phyloP scores from a whole-genome alignment of 1,140 invertebrate species.

The Ips typographus region DNA sequence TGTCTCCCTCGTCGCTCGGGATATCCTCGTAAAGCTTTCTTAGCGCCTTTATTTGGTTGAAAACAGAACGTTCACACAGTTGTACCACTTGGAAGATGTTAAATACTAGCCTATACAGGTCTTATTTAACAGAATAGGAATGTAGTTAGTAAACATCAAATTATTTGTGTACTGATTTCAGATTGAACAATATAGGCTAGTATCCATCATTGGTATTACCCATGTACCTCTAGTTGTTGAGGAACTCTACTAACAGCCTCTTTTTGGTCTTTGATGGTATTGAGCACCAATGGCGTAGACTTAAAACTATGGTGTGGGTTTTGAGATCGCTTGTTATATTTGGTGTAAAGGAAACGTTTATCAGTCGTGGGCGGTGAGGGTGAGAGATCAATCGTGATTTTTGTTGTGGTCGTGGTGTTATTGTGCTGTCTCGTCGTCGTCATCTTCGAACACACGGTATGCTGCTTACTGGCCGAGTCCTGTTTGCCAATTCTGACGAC shows the following conservation, averaged over 20 bases:
- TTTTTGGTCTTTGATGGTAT: conserved; percentile 46
- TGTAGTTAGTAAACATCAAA: not conserved
- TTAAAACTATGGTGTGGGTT: conserved; percentile 47
- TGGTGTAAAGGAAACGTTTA: conserved; percentile 34
- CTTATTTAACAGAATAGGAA: too few relatives aligned
- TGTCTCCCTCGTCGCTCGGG: conserved; percentile 51
- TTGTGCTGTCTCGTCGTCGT: conserved; percentile 44
- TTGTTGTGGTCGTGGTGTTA: conserved; percentile 50
- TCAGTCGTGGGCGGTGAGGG: conserved; percentile 44
- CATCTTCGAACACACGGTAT: conserved; percentile 47
- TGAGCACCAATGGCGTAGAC: conserved; percentile 51
- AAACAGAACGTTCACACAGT: not conserved
- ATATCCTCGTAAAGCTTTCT: conserved; percentile 51
- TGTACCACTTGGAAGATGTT: not conserved
- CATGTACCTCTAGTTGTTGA: conserved; percentile 27
- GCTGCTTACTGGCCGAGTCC: conserved; percentile 45
- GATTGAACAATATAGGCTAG: not conserved
- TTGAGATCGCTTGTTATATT: conserved; percentile 40
- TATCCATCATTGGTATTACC: too few relatives aligned
- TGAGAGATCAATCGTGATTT: conserved; percentile 54
- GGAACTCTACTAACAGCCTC: conserved; percentile 29
- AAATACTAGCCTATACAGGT: not conserved
- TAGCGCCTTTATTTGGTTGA: conserved; percentile 42
- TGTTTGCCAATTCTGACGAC: conserved; percentile 49
- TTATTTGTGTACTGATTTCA: not conserved